phyloP scores from a whole-genome alignment of 2,888 invertebrate genomes.

The Abrostola tripartita region DNA sequence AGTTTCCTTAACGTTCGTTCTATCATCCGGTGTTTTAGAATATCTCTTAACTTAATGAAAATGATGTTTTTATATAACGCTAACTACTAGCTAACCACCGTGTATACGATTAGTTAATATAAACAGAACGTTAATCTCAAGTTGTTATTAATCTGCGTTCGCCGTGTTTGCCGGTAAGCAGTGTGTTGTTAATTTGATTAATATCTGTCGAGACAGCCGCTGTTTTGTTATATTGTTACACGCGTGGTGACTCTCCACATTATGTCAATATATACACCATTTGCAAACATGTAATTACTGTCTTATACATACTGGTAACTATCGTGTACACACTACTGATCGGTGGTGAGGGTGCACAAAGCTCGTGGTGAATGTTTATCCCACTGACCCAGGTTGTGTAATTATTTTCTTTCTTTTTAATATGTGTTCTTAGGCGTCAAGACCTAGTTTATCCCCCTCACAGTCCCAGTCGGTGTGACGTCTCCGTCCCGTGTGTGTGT shows the following conservation, averaged over 20 bases:
- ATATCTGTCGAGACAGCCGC: conserved; percentile 29
- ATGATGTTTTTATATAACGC: background rate
- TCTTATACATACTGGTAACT: background rate
- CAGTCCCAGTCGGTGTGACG: background rate
- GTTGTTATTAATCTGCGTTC: conserved; percentile 28
- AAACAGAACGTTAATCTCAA: conserved; percentile 15
- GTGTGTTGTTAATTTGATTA: conserved; percentile 38
- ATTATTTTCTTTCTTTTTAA: no score
- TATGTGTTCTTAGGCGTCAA: no score
- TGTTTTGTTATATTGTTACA: background rate
- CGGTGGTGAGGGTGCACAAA: no score
- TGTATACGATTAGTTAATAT: conserved; percentile 6
- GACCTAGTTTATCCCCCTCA: no score
- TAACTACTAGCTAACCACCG: background rate
- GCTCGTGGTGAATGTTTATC: no score
- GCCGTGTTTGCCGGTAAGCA: conserved; percentile 20
- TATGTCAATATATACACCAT: background rate
- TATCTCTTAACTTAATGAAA: background rate
- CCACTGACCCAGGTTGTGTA: no score
- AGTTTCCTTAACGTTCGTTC: no score
- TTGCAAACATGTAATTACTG: conserved; percentile 10
- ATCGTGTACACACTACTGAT: background rate
- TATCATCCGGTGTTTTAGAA: no score
- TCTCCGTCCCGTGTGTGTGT: background rate
- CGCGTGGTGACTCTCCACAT: conserved; percentile 1